phyloP scores from a whole-genome alignment of 2,888 invertebrate genomes.

The Nephrocerus scutellatus region DNA sequence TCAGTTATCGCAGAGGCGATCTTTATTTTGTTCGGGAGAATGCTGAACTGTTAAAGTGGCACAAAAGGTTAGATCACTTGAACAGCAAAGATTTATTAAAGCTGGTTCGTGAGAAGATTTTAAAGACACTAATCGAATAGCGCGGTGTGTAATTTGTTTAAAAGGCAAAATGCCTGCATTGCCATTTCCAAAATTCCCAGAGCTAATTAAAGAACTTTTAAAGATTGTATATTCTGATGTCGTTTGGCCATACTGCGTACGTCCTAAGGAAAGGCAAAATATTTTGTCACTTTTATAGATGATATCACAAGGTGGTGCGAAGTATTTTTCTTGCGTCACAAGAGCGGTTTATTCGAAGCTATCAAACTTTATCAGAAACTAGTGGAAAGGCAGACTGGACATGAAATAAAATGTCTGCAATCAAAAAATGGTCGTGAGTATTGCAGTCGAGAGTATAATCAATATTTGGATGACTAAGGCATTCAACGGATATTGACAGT shows the following conservation, averaged over 20 bases:
- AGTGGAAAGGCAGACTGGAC: slow-evolving; percentile 21
- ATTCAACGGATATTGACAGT: slow-evolving; percentile 26
- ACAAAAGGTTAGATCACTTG: too few relatives aligned
- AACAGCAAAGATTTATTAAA: too few relatives aligned
- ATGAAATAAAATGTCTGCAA: slow-evolving; percentile 26
- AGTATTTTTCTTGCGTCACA: slow-evolving; percentile 16
- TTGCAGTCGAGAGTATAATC: slow-evolving; percentile 18
- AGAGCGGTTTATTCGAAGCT: slow-evolving; percentile 16
- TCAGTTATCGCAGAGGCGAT: too few relatives aligned
- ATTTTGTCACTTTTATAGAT: slow-evolving; percentile 17
- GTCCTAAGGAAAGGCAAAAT: slow-evolving; percentile 11
- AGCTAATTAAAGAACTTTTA: too few relatives aligned
- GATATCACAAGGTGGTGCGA: slow-evolving; percentile 16
- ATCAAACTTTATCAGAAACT: slow-evolving; percentile 25
- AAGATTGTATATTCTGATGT: too few relatives aligned
- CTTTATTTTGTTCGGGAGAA: too few relatives aligned
- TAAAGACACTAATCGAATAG: too few relatives aligned
- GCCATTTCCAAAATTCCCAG: too few relatives aligned
- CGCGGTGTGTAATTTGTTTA: too few relatives aligned
- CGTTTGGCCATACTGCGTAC: slow-evolving; percentile 14
- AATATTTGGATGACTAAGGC: slow-evolving; percentile 24
- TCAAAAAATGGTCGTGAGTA: slow-evolving; percentile 31
- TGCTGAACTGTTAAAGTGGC: too few relatives aligned
- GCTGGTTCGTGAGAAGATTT: too few relatives aligned
- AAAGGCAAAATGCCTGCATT: too few relatives aligned